A percentile compares a stretch with the other conserved stretches of the same genome.
These are phyloP conservation scores for Drosophila persimilis DNA, from an alignment of 1,140 invertebrate genomes.

Conservation along the genomic window DNA sequence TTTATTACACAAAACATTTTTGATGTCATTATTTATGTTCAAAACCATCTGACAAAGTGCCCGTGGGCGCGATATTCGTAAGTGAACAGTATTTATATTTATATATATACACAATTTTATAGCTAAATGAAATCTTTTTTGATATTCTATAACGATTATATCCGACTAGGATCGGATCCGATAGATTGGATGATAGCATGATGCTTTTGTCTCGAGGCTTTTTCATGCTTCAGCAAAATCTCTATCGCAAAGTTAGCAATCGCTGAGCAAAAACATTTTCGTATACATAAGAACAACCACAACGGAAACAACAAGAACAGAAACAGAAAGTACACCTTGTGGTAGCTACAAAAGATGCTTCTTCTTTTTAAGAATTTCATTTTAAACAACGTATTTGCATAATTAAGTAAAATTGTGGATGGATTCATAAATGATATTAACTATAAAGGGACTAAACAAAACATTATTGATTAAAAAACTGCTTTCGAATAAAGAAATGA, in stretches of 20 bases:
- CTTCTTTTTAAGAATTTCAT: constrained; percentile 62
- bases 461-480: constrained; percentile 51
- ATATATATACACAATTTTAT: constrained; percentile 76
- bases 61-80: constrained; percentile 56
- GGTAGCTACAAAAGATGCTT: constrained; percentile 66
- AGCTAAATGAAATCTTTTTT: constrained; percentile 74
- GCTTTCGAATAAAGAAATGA: constrained; percentile 72
- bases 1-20: constrained; percentile 17
- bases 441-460: constrained; percentile 62
- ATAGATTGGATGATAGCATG: constrained; percentile 20
- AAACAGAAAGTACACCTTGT: constrained; percentile 45
- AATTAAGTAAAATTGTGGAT: constrained; percentile 31
- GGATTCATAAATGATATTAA: constrained; percentile 63
- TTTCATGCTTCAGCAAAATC: constrained; percentile 29
- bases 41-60: constrained; percentile 64
- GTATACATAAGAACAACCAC: constrained; percentile 17
- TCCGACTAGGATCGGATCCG: constrained; percentile 25
- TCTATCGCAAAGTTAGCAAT: constrained; percentile 35
- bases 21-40: constrained; percentile 62
- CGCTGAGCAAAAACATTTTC: constrained; percentile 34
- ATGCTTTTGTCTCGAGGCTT: constrained; percentile 57
- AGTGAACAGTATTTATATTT: constrained; percentile 81
- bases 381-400: constrained; percentile 45
- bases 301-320: constrained; percentile 9
- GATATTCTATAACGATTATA: constrained; percentile 18